Evolutionary conservation across 2,113 vertebrate genomes (phyloP).

Genomic region (Lamprotornis superbus): DNA sequence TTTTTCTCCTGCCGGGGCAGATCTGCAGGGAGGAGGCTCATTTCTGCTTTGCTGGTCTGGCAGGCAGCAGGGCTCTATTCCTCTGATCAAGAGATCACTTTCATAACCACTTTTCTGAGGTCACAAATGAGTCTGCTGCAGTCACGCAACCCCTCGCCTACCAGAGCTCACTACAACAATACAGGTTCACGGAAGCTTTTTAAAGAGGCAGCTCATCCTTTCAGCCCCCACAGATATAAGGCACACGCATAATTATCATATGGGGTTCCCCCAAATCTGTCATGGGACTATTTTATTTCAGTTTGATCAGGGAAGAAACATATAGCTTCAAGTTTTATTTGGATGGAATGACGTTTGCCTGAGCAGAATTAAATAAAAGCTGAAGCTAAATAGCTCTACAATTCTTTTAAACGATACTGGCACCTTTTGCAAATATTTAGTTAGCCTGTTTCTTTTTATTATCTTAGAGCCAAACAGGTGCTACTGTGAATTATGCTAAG

Average conservation of each 20-base stretch:
- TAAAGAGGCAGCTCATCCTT: slow-evolving; percentile 72
- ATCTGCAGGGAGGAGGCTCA: slow-evolving; percentile 64
- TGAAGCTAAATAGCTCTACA: neutral
- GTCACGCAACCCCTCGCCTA: slow-evolving; percentile 87
- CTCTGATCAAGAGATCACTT: slow-evolving; percentile 84
- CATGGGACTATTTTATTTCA: neutral
- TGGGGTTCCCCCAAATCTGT: neutral
- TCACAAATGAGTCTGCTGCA: slow-evolving; percentile 84
- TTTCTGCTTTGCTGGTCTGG: slow-evolving; percentile 79
- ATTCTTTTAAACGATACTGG: neutral
- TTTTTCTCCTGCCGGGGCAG: slow-evolving; percentile 58
- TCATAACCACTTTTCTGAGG: slow-evolving; percentile 90
- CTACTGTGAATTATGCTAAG: neutral
- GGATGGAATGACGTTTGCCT: neutral
- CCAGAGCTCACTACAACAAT: slow-evolving; percentile 70
- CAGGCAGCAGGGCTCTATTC: slow-evolving; percentile 54
- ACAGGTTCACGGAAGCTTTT: slow-evolving; percentile 69
- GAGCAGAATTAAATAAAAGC: neutral
- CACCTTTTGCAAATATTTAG: slow-evolving; percentile 10
- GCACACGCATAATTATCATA: accelerated
- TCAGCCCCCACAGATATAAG: neutral
- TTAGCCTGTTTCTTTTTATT: neutral
- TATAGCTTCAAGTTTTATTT: neutral
- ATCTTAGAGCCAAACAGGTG: neutral
- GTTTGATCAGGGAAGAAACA: neutral